These are phyloP conservation scores for Heterochromis multidens DNA, from an alignment of 2,113 vertebrate species.

Conservation along the genomic window DNA sequence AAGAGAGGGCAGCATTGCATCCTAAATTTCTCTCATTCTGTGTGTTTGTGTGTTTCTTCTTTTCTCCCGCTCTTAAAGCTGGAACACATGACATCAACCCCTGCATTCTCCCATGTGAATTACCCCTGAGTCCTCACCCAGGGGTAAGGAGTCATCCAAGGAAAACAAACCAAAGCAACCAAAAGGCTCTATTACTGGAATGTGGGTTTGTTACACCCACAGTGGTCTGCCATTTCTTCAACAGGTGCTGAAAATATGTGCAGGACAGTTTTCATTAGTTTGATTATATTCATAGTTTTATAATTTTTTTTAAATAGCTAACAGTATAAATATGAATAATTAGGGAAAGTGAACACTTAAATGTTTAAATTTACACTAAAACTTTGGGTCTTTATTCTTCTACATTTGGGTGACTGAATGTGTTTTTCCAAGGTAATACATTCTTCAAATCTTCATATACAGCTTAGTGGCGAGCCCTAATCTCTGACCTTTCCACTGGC, in stretches of 20 bases:
- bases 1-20: conserved; percentile 55
- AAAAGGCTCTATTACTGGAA: conserved; percentile 67
- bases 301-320: background rate
- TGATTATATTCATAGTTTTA: background rate
- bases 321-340: background rate
- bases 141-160: conserved; percentile 65
- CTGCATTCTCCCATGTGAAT: conserved; percentile 60
- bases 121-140: conserved; percentile 62
- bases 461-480: background rate
- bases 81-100: conserved; percentile 58
- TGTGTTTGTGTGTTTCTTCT: background rate
- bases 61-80: background rate
- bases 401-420: background rate
- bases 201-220: conserved; percentile 65
- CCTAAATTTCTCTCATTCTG: background rate
- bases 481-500: background rate
- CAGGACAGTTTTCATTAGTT: conserved; percentile 11
- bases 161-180: conserved; percentile 70
- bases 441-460: background rate
- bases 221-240: conserved; percentile 39
- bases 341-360: background rate
- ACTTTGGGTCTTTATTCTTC: background rate
- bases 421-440: background rate
- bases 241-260: conserved; percentile 66
- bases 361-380: background rate